Evolutionary conservation across 1,140 invertebrate species (phyloP), one percentile per base, ranked within the genome.

Genomic region (Aphis craccivora): DNA sequence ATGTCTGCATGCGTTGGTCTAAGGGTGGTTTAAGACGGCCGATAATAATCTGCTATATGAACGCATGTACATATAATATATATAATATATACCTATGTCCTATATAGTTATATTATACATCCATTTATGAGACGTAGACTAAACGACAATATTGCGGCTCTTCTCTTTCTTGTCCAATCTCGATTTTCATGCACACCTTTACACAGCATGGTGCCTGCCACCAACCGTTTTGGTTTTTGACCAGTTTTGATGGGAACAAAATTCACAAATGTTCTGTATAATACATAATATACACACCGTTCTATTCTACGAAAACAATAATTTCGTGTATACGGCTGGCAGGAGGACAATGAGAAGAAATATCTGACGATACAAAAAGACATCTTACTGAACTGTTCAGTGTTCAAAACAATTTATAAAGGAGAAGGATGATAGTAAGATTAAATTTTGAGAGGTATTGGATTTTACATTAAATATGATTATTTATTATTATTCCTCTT

Each of bases 111-210:
- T 40, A 40, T 40, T 40, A 40, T 83, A 18, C 30, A 40, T 40
- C 14, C 35, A 60, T 1, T 11, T 18, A 60, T 6, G 40, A 40
- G 55, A 55, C 37, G 20, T 40, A 43, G 55, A 51, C 45, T 84
- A 51, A 86, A 93, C 81, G 91, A 93, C 81, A 51, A 67, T 86
- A 93, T 86, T 37, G 37, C 91, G 43, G 48, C 51, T 81, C 45
- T 86, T 93, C 67, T 83, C 48, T 40, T 93, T 53, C 37, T 83
- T 86, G 91, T 93, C 35, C 48, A 90, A 60, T 90, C 48, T 84
- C 91, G 81, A 93, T 93, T 53, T 84, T 53, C 91, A 55, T 53
- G 91, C 76, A 86, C 91, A 93, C 91, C 91, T 93, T 84, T 48
- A 25, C 91, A 83, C 91, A 93, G 91, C 91, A 14, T 93, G 91